Percentiles rank a stretch among this genome's conserved stretches.
These are phyloP conservation scores for Erythrocercus mccallii DNA, from an alignment of 2,113 vertebrate species.

Conservation along the genomic window DNA sequence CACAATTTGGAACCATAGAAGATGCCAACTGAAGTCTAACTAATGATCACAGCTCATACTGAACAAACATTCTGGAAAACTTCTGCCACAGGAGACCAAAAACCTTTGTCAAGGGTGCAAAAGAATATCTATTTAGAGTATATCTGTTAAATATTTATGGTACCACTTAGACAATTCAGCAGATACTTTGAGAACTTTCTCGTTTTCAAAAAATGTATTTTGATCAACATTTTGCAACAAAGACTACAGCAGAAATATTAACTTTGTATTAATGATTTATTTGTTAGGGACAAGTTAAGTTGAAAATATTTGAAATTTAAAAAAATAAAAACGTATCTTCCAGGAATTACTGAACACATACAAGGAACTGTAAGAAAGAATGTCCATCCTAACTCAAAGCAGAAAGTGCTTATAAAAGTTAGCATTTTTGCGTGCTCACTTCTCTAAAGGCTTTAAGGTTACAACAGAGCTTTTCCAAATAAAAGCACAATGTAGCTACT, in stretches of 20 bases:
- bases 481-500: not conserved
- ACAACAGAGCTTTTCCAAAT: not conserved
- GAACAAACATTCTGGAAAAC: not conserved
- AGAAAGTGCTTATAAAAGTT: not conserved
- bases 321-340: not conserved
- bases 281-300: not conserved
- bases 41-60: not conserved
- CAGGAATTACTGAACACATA: not conserved
- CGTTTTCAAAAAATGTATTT: not conserved
- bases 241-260: not conserved
- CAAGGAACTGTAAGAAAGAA: not conserved
- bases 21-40: not conserved
- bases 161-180: not conserved
- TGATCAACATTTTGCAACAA: not conserved
- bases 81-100: not conserved
- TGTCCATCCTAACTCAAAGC: not conserved
- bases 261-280: not conserved
- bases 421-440: not conserved
- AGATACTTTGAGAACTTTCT: not conserved
- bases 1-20: not conserved
- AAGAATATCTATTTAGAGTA: not conserved
- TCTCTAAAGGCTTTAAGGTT: not conserved
- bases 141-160: not conserved
- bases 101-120: not conserved
- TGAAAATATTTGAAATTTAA: not conserved